Evolutionary conservation across 1,140 invertebrate genomes (phyloP).

Genomic region (Saccostrea echinata): DNA sequence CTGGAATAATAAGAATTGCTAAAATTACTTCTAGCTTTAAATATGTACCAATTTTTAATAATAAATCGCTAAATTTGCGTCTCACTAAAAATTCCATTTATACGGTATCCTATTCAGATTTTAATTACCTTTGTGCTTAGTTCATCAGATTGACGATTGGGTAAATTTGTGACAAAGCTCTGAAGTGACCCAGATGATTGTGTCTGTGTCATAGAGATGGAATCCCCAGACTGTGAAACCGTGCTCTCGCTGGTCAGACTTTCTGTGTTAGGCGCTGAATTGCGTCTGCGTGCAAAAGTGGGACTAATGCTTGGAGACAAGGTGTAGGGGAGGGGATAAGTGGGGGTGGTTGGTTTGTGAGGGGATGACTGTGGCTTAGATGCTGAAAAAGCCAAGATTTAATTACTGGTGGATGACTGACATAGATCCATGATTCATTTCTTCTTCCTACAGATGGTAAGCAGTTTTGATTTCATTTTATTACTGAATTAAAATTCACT

Average conservation of each 20-base stretch:
- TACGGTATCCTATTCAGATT: too few relatives aligned
- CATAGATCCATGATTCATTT: neutral
- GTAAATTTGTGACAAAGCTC: conserved; percentile 37
- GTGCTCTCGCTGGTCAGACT: conserved; percentile 8
- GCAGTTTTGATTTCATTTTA: neutral
- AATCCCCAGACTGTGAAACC: neutral
- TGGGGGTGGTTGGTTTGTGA: conserved; percentile 25
- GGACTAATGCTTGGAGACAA: conserved; percentile 45
- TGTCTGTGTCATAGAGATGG: conserved; percentile 58
- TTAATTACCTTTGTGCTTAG: neutral
- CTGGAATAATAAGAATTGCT: too few relatives aligned
- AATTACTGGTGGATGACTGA: conserved; percentile 12
- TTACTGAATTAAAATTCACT: too few relatives aligned
- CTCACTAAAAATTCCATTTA: too few relatives aligned
- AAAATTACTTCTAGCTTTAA: too few relatives aligned
- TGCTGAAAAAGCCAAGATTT: neutral
- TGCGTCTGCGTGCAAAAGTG: conserved; percentile 51
- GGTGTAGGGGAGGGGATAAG: neutral
- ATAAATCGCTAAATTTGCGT: too few relatives aligned
- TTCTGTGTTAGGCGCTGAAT: conserved; percentile 63
- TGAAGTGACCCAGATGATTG: conserved; percentile 62
- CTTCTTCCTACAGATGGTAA: conserved; percentile 12
- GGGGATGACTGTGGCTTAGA: neutral
- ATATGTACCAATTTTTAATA: too few relatives aligned
- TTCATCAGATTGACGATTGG: neutral